phyloP scores from a whole-genome alignment of 2,797 vertebrate genomes.

The Bufotes viridis region DNA sequence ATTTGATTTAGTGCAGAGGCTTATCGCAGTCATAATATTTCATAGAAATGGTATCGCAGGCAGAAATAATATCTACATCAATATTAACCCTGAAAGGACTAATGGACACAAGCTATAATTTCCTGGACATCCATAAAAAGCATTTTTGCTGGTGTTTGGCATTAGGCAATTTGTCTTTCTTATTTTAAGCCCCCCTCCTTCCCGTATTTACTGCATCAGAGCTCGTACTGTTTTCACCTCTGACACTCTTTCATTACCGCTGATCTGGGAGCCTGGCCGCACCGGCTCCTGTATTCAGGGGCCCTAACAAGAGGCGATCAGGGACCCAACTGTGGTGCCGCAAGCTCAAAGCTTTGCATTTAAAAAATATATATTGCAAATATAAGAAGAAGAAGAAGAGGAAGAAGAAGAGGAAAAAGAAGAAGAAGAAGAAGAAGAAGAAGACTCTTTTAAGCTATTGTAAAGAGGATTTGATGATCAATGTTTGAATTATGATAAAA shows the following conservation, averaged over 20 bases:
- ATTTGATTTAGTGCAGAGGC: slow-evolving; percentile 98
- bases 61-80: slow-evolving; percentile 99
- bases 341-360: not conserved
- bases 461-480: too few relatives aligned
- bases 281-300: not conserved
- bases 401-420: too few relatives aligned
- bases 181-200: slow-evolving; percentile 35
- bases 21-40: slow-evolving; percentile 97
- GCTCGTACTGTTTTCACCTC: slow-evolving; percentile 48
- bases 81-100: slow-evolving; percentile 99
- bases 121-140: slow-evolving; percentile 89
- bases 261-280: slow-evolving; percentile 5
- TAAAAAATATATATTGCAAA: not conserved
- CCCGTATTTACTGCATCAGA: slow-evolving; percentile 54
- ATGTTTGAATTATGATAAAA: too few relatives aligned
- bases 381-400: not conserved
- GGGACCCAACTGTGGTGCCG: not conserved
- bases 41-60: slow-evolving; percentile 97
- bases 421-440: too few relatives aligned
- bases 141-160: slow-evolving; percentile 76
- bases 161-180: slow-evolving; percentile 72
- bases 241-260: slow-evolving; percentile 53
- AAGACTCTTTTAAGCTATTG: too few relatives aligned
- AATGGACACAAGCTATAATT: slow-evolving; percentile 93
- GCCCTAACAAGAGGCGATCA: slow-evolving; percentile 18